Evolutionary conservation across 2,797 vertebrate genomes (phyloP).

Genomic region (Nyctibius grandis): DNA sequence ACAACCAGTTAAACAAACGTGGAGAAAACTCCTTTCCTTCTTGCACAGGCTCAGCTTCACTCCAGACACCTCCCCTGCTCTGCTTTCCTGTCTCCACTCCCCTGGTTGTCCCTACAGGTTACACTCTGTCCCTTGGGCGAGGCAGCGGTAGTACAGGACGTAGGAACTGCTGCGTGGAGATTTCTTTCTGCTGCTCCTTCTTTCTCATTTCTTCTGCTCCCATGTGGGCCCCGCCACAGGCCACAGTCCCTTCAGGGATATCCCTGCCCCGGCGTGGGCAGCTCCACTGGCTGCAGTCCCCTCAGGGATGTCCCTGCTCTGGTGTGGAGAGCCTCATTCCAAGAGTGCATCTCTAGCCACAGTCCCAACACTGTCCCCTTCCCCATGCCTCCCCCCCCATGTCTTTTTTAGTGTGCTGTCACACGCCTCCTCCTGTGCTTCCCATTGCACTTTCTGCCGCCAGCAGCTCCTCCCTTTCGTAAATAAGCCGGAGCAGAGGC

Average conservation of each 20-base stretch:
- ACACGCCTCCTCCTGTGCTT: accelerated
- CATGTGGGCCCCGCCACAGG: background rate
- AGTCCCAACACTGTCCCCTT: background rate
- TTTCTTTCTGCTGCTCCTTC: background rate
- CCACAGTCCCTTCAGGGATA: accelerated
- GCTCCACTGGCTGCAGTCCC: background rate
- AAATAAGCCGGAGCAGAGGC: background rate
- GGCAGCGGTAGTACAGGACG: background rate
- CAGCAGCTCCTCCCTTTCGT: background rate
- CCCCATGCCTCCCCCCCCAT: accelerated
- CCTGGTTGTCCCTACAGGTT: background rate
- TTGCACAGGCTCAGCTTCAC: background rate
- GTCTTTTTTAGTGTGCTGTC: background rate
- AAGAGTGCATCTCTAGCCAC: background rate
- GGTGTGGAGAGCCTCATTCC: background rate
- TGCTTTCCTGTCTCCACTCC: background rate
- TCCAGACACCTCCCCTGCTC: background rate
- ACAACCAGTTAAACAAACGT: background rate
- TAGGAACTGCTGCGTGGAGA: background rate
- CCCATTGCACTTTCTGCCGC: background rate
- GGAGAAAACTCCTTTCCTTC: background rate
- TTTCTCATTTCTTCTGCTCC: background rate
- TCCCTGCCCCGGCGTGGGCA: accelerated
- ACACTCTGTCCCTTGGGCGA: background rate
- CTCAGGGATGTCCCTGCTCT: background rate